Base-by-base conservation (phyloP, 2,113 vertebrate genomes). In the Clarias batrachus region DNA sequence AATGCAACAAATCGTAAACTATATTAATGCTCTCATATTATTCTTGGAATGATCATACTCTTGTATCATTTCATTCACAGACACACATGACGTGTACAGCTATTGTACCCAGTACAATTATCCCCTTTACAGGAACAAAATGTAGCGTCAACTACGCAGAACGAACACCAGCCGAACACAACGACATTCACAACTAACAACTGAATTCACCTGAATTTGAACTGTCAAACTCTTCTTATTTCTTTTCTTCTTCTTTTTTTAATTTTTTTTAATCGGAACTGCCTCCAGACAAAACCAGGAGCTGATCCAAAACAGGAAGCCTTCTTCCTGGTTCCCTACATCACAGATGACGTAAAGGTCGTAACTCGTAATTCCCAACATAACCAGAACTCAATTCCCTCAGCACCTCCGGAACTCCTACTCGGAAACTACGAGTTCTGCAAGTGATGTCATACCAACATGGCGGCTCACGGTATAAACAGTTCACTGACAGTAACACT, bases 251-350 rank as follows among this genome's bases (percentile, higher is more conserved):
- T 65, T 16, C 23, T 54, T 16, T 25, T 23, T 85, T n/a, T n/a
- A n/a, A 70, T 78, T 62, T 23, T 85, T 76, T 78, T 62, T 83
- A 65, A 56, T 66, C 30, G 3, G 5, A 12, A 83, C 62, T 41
- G 23, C 71, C 74, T 56, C 33, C 41, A 60, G 54, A 33, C 25
- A 52, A 65, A 78, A 3, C 5, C 19, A 27, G 2, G 27, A 81
- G 78, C 77, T 71, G 56, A 82, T 77, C 77, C 60, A 23, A 85
- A 82, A 48, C 56, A 81, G 54, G 52, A 68, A 87, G 11, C 9
- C n/a, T 37, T 68, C 79, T 87, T 89, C 88, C 88, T 17, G 83
- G 82, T 59, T 59, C 2, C 71, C 21, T 12, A 16, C 56, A 73
- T 19, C 37, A 12, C 13, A 48, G 6, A 8, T 54, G 56, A 86